Evolutionary conservation across 2,888 invertebrate genomes (phyloP), one percentile per base, ranked within the genome.

Genomic region (Brenthis daphne): DNA sequence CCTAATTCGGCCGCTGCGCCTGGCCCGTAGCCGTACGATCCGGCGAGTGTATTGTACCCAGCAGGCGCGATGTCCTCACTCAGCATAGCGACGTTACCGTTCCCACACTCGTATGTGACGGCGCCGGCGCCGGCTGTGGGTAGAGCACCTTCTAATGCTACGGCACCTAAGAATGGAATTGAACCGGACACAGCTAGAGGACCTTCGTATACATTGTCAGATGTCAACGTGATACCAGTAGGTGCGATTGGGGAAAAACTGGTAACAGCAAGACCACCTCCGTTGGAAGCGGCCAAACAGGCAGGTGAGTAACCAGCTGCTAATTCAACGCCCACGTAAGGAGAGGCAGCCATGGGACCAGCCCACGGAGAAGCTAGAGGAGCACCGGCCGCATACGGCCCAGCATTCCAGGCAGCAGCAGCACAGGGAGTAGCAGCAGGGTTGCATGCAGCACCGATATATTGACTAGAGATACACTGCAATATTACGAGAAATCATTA

Each of bases 191-290:
- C 74, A 24, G 71, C 69, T 3, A 77, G 61, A 20, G 75, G 61
- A 8, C 77, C 76, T 64, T 73, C 73, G 57, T 83, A 82, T 4
- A 74, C 79, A 65, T 85, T 84, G 67, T 87, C 84, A 6, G 86
- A 86, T 11, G 78, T 54, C 14, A 76, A 70, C 1, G 76, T 73
- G 4, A 85, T 75, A 4, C 85, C 85, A 14, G 75, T 77, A 0
- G 85, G 85, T 4, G 80, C 73, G n/a, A 82, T 78, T 0, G 82
- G 82, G 1, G 84, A 83, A 0, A 68, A 8, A 54, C 81, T 81
- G 13, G 80, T 78, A 29, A 76, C 69, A 8, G 70, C 64, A 47
- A 77, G 64, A 24, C 68, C 70, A 6, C 70, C 73, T 53, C 75
- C 74, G 14, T 68, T 70, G 0, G 74, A 43, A 70, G 75, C 70